Base-by-base conservation (phyloP, 1,140 invertebrate species). In the Bathynomus jamesi region DNA sequence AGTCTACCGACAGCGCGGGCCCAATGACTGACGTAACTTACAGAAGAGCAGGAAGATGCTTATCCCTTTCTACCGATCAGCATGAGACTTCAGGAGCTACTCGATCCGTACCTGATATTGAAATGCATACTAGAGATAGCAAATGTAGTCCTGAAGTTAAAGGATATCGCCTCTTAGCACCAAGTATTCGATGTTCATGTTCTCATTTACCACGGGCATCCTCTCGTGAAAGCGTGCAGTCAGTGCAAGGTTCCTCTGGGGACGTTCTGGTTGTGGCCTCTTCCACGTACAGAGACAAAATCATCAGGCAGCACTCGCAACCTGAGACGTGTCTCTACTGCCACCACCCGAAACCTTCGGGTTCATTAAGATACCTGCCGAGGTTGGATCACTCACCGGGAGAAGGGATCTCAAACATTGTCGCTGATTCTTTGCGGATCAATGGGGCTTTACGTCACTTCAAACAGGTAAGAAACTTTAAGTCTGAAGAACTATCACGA, bases 371-470 rank as follows among this genome's bases (percentile, higher is more conserved):
- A 78, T 91, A 94, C 80, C 85, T 94, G 25, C 85, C 91, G 62
- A 90, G 92, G 83, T 71, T 67, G 31, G 75, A 76, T 64, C 85
- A 91, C 64, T 91, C 92, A 83, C 28, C 60, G 17, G 68, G 67
- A 17, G 91, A 94, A 80, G 92, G 92, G 65, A 94, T 95, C 71
- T 93, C 93, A n/a, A 93, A 93, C 79, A 98, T 98, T 79, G 95
- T 95, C 1, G 94, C 94, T n/a, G 95, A 97, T 83, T 96, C 94
- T 31, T 87, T 98, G 78, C 87, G 95, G 74, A 94, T 98, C 83
- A 98, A 97, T 85, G 95, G 96, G 65, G 95, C 94, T 73, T 93
- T 98, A 84, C 87, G 94, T 78, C 94, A 94, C 79, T 98, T 97
- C 83, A 94, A 94, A 84, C 94, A 98, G 90, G 93, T 94, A 87